Conservation (phyloP, 2,888 invertebrate genomes). For the Pycnomerus fuliginosus region DNA sequence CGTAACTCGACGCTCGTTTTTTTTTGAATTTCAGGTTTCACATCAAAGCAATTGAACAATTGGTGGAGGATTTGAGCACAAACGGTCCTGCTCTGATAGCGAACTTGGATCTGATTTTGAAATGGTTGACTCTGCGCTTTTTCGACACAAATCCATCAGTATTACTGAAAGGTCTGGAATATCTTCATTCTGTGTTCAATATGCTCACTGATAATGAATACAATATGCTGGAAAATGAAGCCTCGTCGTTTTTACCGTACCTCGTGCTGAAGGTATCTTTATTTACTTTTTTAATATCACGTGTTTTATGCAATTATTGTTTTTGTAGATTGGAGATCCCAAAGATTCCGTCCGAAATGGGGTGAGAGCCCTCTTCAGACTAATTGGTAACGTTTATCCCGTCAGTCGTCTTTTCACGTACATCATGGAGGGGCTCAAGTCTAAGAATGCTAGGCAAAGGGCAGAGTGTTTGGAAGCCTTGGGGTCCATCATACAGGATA, state of each 20-base stretch:
- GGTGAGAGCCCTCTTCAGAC: slow-evolving; percentile 81
- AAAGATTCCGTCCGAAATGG: slow-evolving; percentile 93
- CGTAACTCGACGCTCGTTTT: background rate
- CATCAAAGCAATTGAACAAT: slow-evolving; percentile 89
- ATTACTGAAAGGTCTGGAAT: slow-evolving; percentile 91
- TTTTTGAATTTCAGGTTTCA: slow-evolving; percentile 69
- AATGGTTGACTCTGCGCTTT: slow-evolving; percentile 95
- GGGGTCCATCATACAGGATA: slow-evolving; percentile 79
- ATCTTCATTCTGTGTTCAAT: slow-evolving; percentile 79
- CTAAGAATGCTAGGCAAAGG: slow-evolving; percentile 94
- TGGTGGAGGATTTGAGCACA: slow-evolving; percentile 80
- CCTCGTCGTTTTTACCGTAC: slow-evolving; percentile 92
- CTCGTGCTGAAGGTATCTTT: slow-evolving; percentile 79
- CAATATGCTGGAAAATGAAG: slow-evolving; percentile 87
- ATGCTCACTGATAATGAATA: slow-evolving; percentile 79
- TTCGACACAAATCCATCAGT: slow-evolving; percentile 99
- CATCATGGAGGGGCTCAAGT: slow-evolving; percentile 92
- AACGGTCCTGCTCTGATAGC: slow-evolving; percentile 78
- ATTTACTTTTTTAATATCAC: background rate
- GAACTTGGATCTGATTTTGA: slow-evolving; percentile 92
- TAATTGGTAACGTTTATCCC: slow-evolving; percentile 83
- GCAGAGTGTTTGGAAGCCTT: slow-evolving; percentile 95
- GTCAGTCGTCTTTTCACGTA: slow-evolving; percentile 86
- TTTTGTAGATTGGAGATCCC: slow-evolving; percentile 81
- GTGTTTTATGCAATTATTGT: background rate